Conservation (phyloP, 2,797 vertebrate species). For the Okamejei kenojei region DNA sequence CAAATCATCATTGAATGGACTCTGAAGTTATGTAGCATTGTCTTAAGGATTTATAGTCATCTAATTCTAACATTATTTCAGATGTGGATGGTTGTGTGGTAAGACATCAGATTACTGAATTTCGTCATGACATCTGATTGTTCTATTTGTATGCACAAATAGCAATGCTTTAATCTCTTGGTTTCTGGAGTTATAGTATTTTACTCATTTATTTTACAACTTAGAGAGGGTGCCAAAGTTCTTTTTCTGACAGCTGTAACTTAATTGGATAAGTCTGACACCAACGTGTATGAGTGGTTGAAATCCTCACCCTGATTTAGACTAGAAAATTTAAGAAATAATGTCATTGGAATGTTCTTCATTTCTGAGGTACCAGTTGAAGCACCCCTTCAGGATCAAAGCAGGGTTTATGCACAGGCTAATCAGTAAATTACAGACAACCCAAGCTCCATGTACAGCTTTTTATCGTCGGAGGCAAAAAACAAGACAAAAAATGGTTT, state of each 20-base stretch:
- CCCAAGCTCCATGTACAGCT: not conserved
- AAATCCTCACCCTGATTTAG: not conserved
- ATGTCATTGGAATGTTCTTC: not conserved
- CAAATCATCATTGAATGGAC: not conserved
- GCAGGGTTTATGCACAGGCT: not conserved
- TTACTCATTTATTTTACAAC: not conserved
- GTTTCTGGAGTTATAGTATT: not conserved
- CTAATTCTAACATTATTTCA: not conserved
- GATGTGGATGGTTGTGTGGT: not conserved
- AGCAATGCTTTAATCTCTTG: not conserved
- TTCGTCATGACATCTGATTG: not conserved
- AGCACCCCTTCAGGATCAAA: not conserved
- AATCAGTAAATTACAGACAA: not conserved
- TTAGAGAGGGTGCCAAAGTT: not conserved
- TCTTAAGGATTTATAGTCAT: not conserved
- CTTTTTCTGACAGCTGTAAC: not conserved
- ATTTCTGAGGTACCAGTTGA: not conserved
- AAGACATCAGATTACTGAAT: not conserved
- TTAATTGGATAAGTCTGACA: not conserved
- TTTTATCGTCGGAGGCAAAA: not conserved
- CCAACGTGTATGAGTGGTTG: not conserved
- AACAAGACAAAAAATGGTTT: too few relatives aligned
- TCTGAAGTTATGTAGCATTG: not conserved
- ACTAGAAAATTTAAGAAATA: not conserved
- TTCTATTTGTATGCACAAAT: not conserved